A percentile compares a stretch with the other conserved stretches of the same genome.
phyloP scores from a whole-genome alignment of 2,888 invertebrate species.

The Agonum fuliginosum region DNA sequence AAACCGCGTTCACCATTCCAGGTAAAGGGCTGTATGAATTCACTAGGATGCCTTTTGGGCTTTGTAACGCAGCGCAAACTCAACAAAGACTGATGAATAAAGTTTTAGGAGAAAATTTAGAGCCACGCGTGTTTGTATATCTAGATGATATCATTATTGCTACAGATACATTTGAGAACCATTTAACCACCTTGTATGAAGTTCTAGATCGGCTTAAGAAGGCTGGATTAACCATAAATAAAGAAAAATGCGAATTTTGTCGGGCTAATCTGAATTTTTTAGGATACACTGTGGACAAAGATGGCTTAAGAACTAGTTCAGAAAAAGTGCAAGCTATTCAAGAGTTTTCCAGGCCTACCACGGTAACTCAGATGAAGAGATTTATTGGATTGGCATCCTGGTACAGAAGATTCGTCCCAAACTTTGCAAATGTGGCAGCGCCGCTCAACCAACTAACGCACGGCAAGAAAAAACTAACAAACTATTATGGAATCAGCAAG shows the following conservation, averaged over 20 bases:
- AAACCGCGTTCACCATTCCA: too few species aligned
- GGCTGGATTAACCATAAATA: not conserved
- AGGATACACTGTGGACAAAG: not conserved
- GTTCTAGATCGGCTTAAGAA: not conserved
- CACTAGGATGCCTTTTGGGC: too few species aligned
- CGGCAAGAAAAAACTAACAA: not conserved
- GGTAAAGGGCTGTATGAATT: too few species aligned
- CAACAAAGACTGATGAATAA: too few species aligned
- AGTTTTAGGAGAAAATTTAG: too few species aligned
- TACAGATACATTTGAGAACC: not conserved
- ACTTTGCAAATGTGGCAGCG: not conserved
- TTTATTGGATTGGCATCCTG: not conserved
- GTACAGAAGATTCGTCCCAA: not conserved
- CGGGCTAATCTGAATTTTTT: not conserved
- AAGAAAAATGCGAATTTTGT: not conserved
- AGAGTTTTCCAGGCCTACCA: not conserved
- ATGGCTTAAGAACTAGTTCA: not conserved
- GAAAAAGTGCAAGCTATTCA: not conserved
- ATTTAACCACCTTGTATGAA: not conserved
- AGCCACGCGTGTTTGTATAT: not conserved
- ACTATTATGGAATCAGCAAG: not conserved
- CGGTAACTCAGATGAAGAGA: not conserved
- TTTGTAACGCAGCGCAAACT: too few species aligned
- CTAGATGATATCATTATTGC: not conserved
- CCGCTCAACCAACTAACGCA: too few species aligned